Base-by-base conservation (phyloP, 2,888 invertebrate species). In the Terebella lapidaria region DNA sequence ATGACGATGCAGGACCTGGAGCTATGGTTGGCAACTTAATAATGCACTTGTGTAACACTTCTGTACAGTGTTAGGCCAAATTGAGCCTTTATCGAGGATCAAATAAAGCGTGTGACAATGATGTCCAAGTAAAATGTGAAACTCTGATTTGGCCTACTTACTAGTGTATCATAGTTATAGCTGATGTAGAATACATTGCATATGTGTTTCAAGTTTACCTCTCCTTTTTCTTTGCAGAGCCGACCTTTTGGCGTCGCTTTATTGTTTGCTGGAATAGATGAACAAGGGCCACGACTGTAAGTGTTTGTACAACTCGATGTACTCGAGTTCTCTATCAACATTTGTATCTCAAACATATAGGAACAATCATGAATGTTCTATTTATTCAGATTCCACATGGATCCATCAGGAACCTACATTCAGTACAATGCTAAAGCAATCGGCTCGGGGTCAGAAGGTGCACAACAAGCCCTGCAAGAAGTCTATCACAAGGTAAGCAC, bases 201-300 rank as follows among this genome's bases (percentile, higher is more conserved):
- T n/a, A n/a, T n/a, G n/a, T n/a, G n/a, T n/a, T n/a, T n/a, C n/a
- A n/a, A n/a, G n/a, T n/a, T n/a, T n/a, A n/a, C n/a, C n/a, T n/a
- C n/a, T n/a, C n/a, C n/a, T 10, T 15, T 20, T 49, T 5, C 22
- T 22, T 49, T 49, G 10, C 71, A 83, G 84, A 95, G 95, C 58
- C 87, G 99, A 63, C 99, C 99, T 2, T 99, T 99, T 84, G 99
- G 99, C 64, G 99, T 99, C 22, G 99, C 99, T 24, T 91, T 99
- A 78, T 85, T 99, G 72, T 96, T 99, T 84, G 99, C 96, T 70
- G 87, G 87, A 29, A 81, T 91, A 73, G 97, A 99, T 79, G 90
- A 91, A 73, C 91, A 91, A 74, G 94, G 95, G 1, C 94, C 97
- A 1, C 93, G 93, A 74, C 80, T 97, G 63, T 97, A 72, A 78